Conservation (phyloP, 1,140 invertebrate species). For the Schlechtendalia chinensis region DNA sequence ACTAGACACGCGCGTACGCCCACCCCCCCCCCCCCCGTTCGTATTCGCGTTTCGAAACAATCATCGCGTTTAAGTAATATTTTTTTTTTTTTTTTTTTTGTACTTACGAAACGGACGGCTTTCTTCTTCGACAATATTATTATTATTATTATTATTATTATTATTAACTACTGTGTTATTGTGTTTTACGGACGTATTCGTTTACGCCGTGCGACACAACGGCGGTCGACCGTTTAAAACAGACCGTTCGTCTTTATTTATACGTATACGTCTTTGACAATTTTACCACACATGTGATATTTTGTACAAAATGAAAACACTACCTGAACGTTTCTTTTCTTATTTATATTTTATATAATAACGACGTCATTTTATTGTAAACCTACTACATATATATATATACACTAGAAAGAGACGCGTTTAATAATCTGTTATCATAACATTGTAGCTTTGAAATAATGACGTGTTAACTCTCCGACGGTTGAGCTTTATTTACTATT, state of each 20-base stretch:
- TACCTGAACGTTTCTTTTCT: background rate
- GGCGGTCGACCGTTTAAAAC: background rate
- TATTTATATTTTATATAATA: background rate
- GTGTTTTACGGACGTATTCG: no score
- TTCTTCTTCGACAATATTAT: conserved; percentile 11
- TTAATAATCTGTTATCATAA: no score
- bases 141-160: conserved; percentile 1
- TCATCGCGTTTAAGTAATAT: background rate
- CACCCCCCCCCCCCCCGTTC: background rate
- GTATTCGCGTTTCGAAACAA: background rate
- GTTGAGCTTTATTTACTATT: background rate
- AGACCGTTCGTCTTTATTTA: no score
- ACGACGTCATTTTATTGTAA: no score
- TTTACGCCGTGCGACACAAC: no score
- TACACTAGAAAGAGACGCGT: no score
- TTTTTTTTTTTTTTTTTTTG: background rate
- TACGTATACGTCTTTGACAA: background rate
- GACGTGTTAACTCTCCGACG: no score
- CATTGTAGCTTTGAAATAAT: no score
- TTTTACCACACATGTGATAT: conserved; percentile 25
- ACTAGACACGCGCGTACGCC: no score
- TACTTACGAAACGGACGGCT: no score
- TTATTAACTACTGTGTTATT: no score
- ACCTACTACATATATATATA: no score
- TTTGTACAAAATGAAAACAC: conserved; percentile 9